These are phyloP conservation scores for Drosophila novamexicana DNA, from an alignment of 1,140 invertebrate species.

Conservation along the genomic window DNA sequence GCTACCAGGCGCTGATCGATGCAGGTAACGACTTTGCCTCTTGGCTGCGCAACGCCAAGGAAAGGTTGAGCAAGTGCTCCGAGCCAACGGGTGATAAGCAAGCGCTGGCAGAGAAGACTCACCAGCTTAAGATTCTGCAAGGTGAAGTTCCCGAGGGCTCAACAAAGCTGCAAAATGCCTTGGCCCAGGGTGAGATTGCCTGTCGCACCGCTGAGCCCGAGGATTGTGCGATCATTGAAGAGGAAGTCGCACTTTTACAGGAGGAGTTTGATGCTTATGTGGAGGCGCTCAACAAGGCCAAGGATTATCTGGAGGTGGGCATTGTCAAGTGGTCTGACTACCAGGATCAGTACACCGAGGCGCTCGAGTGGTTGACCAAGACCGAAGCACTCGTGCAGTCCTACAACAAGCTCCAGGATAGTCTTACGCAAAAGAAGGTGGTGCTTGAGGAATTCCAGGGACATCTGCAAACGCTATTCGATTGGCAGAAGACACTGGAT, in stretches of 20 bases:
- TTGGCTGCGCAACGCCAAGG: conserved; percentile 95
- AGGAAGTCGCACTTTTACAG: conserved; percentile 94
- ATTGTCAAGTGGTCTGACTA: conserved; percentile 98
- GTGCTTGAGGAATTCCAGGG: conserved; percentile 95
- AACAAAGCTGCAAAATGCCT: conserved; percentile 91
- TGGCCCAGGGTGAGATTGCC: conserved; percentile 92
- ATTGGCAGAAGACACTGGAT: conserved; percentile 97
- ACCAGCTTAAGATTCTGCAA: conserved; percentile 92
- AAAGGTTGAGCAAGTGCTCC: conserved; percentile 95
- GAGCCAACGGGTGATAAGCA: conserved; percentile 98
- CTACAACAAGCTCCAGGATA: conserved; percentile 95
- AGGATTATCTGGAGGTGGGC: conserved; percentile 93
- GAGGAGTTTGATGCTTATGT: conserved; percentile 94
- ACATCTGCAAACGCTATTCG: conserved; percentile 95
- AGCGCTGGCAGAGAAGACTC: conserved; percentile 92
- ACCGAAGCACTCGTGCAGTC: conserved; percentile 94
- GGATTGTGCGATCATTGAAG: conserved; percentile 95
- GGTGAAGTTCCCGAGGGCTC: conserved; percentile 93
- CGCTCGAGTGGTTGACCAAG: conserved; percentile 93
- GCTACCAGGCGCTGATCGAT: conserved; percentile 95
- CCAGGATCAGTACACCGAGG: conserved; percentile 96
- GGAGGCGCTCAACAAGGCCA: conserved; percentile 91
- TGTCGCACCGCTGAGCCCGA: conserved; percentile 93
- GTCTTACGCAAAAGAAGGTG: conserved; percentile 94
- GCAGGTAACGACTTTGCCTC: conserved; percentile 95